A percentile compares a stretch with the other conserved stretches of the same genome.
Evolutionary conservation across 1,140 invertebrate genomes (phyloP).

Genomic region (Ruditapes philippinarum): DNA sequence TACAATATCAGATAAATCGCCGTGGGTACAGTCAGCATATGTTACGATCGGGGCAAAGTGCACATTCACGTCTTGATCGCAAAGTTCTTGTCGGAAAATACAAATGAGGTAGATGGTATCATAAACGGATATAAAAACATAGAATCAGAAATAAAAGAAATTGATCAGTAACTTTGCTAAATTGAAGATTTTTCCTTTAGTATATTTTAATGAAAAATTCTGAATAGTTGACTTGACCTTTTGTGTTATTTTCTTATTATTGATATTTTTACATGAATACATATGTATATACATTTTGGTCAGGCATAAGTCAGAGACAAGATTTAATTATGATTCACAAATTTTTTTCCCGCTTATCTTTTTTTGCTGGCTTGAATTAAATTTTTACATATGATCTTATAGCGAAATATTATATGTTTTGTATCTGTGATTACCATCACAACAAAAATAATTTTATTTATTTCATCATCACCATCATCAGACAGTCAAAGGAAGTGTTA

Average conservation of each 20-base stretch:
- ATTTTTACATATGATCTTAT: too few relatives aligned
- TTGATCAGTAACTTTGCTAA: slow-evolving; percentile 10
- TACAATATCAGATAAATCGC: neutral
- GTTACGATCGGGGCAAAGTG: slow-evolving; percentile 6
- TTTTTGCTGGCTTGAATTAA: too few relatives aligned
- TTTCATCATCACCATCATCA: slow-evolving; percentile 6
- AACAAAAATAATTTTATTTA: too few relatives aligned
- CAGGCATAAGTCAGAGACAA: too few relatives aligned
- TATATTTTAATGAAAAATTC: neutral
- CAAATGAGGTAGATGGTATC: slow-evolving; percentile 19
- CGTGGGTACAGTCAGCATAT: slow-evolving; percentile 1
- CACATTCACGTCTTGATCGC: slow-evolving; percentile 1
- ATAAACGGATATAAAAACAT: slow-evolving; percentile 25
- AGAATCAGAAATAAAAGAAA: slow-evolving; percentile 1
- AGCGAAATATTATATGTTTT: too few relatives aligned
- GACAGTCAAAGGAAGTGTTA: too few relatives aligned
- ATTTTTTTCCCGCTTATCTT: too few relatives aligned
- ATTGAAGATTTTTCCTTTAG: neutral
- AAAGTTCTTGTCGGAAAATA: neutral
- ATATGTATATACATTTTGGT: too few relatives aligned
- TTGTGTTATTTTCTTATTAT: neutral
- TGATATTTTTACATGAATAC: too few relatives aligned
- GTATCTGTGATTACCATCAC: too few relatives aligned
- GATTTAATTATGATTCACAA: too few relatives aligned
- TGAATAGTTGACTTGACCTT: neutral